phyloP scores from a whole-genome alignment of 2,888 invertebrate species.

The Eurois occulta region DNA sequence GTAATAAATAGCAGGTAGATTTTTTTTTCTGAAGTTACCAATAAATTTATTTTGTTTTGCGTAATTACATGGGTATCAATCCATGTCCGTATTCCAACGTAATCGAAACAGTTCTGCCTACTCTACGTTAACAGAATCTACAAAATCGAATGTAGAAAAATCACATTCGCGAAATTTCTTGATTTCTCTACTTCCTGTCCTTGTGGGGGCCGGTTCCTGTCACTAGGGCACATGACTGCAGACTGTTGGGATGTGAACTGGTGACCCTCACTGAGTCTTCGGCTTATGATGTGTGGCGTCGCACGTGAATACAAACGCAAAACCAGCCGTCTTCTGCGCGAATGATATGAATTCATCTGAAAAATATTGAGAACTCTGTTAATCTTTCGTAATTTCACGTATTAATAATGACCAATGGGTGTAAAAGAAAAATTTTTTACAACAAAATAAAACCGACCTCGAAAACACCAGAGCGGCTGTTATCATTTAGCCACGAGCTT shows the following conservation, averaged over 20 bases:
- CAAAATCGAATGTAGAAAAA: slow-evolving; percentile 6
- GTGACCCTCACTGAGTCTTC: slow-evolving; percentile 84
- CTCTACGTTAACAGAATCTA: neutral
- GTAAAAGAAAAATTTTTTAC: too few relatives aligned
- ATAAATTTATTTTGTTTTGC: neutral
- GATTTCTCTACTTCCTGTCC: neutral
- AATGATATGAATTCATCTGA: slow-evolving; percentile 91
- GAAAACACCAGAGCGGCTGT: too few relatives aligned
- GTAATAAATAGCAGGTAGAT: too few relatives aligned
- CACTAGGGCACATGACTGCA: slow-evolving; percentile 76
- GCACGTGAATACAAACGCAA: slow-evolving; percentile 89
- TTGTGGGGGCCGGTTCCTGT: neutral
- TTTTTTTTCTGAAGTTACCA: too few relatives aligned
- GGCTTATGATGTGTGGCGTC: slow-evolving; percentile 80
- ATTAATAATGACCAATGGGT: too few relatives aligned
- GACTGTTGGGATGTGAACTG: slow-evolving; percentile 81
- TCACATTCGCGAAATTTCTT: slow-evolving; percentile 26
- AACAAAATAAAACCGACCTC: too few relatives aligned
- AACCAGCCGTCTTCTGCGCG: slow-evolving; percentile 91
- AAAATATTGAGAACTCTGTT: slow-evolving; percentile 32
- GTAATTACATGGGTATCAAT: too few relatives aligned
- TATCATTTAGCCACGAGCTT: too few relatives aligned
- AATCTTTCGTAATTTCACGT: neutral
- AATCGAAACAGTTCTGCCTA: neutral
- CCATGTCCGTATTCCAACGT: neutral